Evolutionary conservation across 2,797 vertebrate species (phyloP).

Genomic region (Oreochromis grahami): DNA sequence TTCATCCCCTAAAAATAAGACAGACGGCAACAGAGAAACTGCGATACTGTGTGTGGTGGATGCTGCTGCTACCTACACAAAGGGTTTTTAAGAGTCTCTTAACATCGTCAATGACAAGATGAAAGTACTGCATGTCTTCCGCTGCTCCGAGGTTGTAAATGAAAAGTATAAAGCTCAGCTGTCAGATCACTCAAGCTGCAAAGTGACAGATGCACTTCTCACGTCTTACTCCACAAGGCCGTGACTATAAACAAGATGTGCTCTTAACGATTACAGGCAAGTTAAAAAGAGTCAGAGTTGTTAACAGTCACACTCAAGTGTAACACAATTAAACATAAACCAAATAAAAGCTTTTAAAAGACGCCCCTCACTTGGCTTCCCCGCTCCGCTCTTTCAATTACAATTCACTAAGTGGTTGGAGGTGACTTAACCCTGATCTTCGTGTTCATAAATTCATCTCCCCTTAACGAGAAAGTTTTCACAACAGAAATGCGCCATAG

Average conservation of each 20-base stretch:
- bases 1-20: constrained; percentile 14
- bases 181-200: constrained; percentile 23
- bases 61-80: constrained; percentile 37
- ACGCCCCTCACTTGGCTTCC: not conserved
- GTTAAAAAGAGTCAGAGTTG: constrained; percentile 24
- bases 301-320: constrained; percentile 18
- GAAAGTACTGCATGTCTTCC: not conserved
- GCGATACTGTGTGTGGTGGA: not conserved
- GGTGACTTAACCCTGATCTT: constrained; percentile 43
- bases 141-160: constrained; percentile 1
- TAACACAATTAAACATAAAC: not conserved
- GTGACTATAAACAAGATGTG: not conserved
- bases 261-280: constrained; percentile 1
- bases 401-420: constrained; percentile 37
- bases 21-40: not conserved
- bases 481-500: constrained; percentile 31
- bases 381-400: not conserved
- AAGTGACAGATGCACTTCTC: constrained; percentile 33
- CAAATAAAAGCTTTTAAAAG: constrained; percentile 30
- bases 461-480: constrained; percentile 65
- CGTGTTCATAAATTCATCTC: constrained; percentile 32
- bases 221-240: constrained; percentile 29
- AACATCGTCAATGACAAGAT: constrained; percentile 5
- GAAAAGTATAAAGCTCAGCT: constrained; percentile 26
- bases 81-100: constrained; percentile 28